Evolutionary conservation across 2,113 vertebrate genomes (phyloP), one percentile per base, ranked within the genome.

Genomic region (Saccopteryx bilineata): DNA sequence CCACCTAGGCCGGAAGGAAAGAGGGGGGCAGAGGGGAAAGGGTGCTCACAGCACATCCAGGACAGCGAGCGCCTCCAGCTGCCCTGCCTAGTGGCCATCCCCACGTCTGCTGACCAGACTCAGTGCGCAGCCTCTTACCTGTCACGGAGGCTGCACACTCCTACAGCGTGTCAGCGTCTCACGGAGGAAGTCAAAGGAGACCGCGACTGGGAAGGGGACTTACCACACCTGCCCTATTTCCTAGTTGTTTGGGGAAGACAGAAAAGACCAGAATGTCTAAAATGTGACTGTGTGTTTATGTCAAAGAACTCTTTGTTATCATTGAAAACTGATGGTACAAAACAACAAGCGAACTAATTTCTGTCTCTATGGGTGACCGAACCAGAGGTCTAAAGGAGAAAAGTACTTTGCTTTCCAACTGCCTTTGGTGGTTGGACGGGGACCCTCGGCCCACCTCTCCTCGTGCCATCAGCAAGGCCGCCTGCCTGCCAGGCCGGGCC

Each of bases 391-490:
- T 74, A 46, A 48, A 87, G 74, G 90, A 74, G 50, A 58, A 50
- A 72, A 31, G 5, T 46, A 46, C 39, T 76, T 93, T 91, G 33
- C 69, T 93, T 87, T 54, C 21, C 56, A 50, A 24, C 54, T 56
- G 58, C 28, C 13, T 76, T 23, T 31, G 65, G 12, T 26, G 63
- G n/a, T 8, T n/a, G n/a, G 13, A 13, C 24, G 72, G 2, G 71
- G 71, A 26, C 58, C 2, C 28, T 1, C 5, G 6, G 7, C 24
- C 0, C n/a, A 26, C 21, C 69, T 52, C n/a, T 56, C 19, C 1
- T 21, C 28, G 0, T 1, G 24, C 1, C 0, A 1, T 66, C 50
- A 9, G 33, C 2, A 19, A 14, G 26, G 31, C 80, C 2, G 2
- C 3, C 10, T 8, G 23, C 39, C 14, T 2, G n/a, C 50, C 39